A percentile compares a stretch with the other conserved stretches of the same genome.
Evolutionary conservation across 2,888 invertebrate genomes (phyloP).

Genomic region (Danaus chrysippus): DNA sequence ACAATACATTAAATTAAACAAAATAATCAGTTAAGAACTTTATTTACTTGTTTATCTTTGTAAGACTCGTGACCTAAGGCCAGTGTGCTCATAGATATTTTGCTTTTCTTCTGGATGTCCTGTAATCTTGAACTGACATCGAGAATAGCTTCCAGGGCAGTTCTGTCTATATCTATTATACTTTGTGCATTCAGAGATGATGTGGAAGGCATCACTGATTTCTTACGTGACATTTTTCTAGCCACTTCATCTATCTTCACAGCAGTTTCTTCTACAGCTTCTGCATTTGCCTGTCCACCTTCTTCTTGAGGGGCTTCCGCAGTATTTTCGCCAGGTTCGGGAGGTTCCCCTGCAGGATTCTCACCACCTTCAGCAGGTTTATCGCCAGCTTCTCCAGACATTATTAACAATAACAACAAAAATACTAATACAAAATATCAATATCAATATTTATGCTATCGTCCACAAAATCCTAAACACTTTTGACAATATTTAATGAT

Average conservation of each 20-base stretch:
- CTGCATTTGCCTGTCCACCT: slow-evolving; percentile 33
- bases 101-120: slow-evolving; percentile 62
- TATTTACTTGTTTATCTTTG: slow-evolving; percentile 75
- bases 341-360: slow-evolving; percentile 27
- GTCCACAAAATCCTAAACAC: neutral
- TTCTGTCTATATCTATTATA: slow-evolving; percentile 56
- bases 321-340: slow-evolving; percentile 22
- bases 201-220: slow-evolving; percentile 33
- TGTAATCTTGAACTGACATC: slow-evolving; percentile 62
- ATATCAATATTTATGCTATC: slow-evolving; percentile 1
- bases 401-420: slow-evolving; percentile 32
- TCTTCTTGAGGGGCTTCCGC: slow-evolving; percentile 27
- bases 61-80: slow-evolving; percentile 66
- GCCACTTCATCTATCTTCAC: slow-evolving; percentile 43
- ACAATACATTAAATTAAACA: slow-evolving; percentile 42
- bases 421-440: slow-evolving; percentile 22
- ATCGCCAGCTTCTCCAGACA: slow-evolving; percentile 46
- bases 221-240: slow-evolving; percentile 39
- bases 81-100: slow-evolving; percentile 64
- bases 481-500: neutral
- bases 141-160: slow-evolving; percentile 64
- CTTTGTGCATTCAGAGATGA: slow-evolving; percentile 34
- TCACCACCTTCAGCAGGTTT: slow-evolving; percentile 33
- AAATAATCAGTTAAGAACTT: slow-evolving; percentile 40
- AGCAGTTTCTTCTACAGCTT: slow-evolving; percentile 42